Conservation (phyloP, 2,113 vertebrate species). For the Mionectes macconnelli region DNA sequence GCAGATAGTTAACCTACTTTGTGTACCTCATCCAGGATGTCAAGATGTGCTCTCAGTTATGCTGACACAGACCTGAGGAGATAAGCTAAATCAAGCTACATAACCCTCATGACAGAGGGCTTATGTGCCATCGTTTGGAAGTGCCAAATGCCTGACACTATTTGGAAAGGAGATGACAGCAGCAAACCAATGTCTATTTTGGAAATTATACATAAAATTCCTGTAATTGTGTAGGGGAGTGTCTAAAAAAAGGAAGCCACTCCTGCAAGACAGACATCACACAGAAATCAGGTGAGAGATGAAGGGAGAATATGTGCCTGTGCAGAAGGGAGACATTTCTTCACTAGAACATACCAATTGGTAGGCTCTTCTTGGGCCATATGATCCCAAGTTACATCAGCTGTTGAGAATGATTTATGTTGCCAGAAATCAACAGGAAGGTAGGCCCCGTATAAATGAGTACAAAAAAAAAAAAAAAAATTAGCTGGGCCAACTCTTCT, state of each 20-base stretch:
- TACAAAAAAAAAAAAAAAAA: too few relatives aligned
- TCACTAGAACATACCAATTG: neutral
- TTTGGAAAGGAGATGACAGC: neutral
- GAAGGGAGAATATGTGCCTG: neutral
- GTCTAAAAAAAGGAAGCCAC: neutral
- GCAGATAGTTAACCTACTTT: conserved; percentile 12
- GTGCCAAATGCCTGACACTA: neutral
- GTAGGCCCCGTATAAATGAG: neutral
- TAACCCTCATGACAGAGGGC: neutral
- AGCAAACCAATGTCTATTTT: neutral
- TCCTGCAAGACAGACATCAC: neutral
- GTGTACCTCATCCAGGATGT: neutral
- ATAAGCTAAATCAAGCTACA: neutral
- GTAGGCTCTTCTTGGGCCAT: neutral
- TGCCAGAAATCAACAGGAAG: neutral
- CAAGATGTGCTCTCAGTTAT: neutral
- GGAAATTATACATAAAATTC: neutral
- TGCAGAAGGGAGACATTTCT: neutral
- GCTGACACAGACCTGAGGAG: neutral
- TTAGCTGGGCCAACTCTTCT: neutral
- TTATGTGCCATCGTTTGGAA: neutral
- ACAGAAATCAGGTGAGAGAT: neutral
- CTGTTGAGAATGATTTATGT: neutral
- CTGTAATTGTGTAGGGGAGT: neutral
- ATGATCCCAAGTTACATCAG: neutral